Base-by-base conservation (phyloP, 2,113 vertebrate species). In the Sander vitreus region DNA sequence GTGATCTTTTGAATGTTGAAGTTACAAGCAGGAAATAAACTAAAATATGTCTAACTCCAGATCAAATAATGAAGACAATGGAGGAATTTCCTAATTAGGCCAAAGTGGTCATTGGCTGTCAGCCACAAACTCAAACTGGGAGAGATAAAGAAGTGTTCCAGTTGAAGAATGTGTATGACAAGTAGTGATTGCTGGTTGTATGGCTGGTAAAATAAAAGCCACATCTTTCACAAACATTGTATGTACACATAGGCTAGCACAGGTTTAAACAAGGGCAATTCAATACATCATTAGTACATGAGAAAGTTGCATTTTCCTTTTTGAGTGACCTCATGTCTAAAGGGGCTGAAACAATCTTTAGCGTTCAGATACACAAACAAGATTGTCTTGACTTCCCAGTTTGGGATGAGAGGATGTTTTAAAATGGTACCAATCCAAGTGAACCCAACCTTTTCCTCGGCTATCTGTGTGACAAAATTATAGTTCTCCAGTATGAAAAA, bases 1-100 rank as follows among this genome's bases (percentile, higher is more conserved):
- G 55, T 58, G 59, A 60, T 58, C 48, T n/a, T 70, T 63, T 74
- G 43, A 65, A 53, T 83, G 51, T 86, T 87, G 21, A 84, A 25
- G 65, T 62, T 19, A 54, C 14, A 70, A 74, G 25, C 75, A 83
- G 76, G 70, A 87, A 85, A 80, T 21, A 60, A 88, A 86, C 50
- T 51, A 70, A 86, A 88, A 36, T 45, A 66, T 50, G 81, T 73
- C 36, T 66, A 39, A 53, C 72, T 83, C 84, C 85, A 88, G 83
- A 54, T 8, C 48, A 87, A 92, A 93, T 80, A 89, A 53, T 78
- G 55, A 58, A 84, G 82, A 92, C 87, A 90, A 91, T 88, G 69
- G 87, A 80, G 67, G 84, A 83, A 83, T 84, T 85, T 91, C 68
- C 78, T 85, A 77, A 90, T 88, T 64, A 70, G 51, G 16, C 4